phyloP scores from a whole-genome alignment of 2,113 vertebrate genomes.

The Dascyllus trimaculatus region DNA sequence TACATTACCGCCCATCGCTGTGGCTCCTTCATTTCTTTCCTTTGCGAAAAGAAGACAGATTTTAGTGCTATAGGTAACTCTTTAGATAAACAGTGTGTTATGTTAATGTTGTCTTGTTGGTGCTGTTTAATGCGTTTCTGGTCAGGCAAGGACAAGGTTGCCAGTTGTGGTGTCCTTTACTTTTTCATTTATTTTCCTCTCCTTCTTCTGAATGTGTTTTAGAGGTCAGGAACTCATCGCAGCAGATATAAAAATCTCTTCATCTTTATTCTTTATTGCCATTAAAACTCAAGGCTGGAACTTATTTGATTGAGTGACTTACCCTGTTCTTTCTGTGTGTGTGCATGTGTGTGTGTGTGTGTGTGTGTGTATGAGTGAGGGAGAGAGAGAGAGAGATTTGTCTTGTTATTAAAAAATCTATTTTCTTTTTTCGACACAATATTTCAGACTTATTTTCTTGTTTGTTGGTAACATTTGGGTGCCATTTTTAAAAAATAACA shows the following conservation, averaged over 20 bases:
- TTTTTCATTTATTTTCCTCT: neutral
- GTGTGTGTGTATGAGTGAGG: neutral
- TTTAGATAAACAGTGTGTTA: too few species aligned
- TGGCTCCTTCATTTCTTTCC: neutral
- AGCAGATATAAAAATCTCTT: neutral
- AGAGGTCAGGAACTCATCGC: neutral
- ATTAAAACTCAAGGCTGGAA: neutral
- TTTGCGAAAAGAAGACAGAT: neutral
- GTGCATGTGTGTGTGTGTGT: neutral
- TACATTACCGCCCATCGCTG: neutral
- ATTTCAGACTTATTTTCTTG: conserved; percentile 1
- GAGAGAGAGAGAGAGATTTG: neutral
- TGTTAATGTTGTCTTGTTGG: too few species aligned
- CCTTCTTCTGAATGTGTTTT: neutral
- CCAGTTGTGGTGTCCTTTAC: too few species aligned
- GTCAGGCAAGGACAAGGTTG: too few species aligned
- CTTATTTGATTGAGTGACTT: conserved; percentile 13
- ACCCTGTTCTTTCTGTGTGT: neutral
- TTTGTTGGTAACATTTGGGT: neutral
- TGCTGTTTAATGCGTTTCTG: too few species aligned
- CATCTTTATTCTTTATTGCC: neutral
- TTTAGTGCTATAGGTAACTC: too few species aligned
- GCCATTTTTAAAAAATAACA: neutral
- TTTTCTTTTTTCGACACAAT: neutral
- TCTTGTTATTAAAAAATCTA: neutral